Evolutionary conservation across 1,140 invertebrate species (phyloP).

Genomic region (Drosophila triauraria): DNA sequence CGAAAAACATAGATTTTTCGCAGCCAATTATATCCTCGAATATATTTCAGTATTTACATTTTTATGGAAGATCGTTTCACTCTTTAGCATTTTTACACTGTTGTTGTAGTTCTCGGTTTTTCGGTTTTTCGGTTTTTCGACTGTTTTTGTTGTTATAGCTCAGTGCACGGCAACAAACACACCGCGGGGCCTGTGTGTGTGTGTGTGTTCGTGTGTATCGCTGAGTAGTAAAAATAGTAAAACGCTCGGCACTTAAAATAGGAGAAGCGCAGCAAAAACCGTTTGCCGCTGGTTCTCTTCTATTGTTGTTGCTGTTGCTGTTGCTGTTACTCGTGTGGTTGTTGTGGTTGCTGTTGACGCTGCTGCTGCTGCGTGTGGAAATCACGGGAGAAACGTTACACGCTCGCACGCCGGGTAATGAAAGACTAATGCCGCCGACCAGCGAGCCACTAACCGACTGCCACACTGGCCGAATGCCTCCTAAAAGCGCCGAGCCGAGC

Average conservation of each 20-base stretch:
- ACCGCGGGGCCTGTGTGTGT: slow-evolving; percentile 14
- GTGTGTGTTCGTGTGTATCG: slow-evolving; percentile 39
- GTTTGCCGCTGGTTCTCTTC: slow-evolving; percentile 45
- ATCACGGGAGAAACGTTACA: slow-evolving; percentile 65
- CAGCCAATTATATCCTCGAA: slow-evolving; percentile 8
- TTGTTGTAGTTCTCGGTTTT: slow-evolving; percentile 10
- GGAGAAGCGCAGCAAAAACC: slow-evolving; percentile 52
- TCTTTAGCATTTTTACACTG: slow-evolving; percentile 45
- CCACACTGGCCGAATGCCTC: slow-evolving; percentile 52
- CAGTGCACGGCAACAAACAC: slow-evolving; percentile 15
- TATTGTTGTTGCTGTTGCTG: slow-evolving; percentile 35
- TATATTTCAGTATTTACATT: slow-evolving; percentile 32
- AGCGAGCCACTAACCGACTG: slow-evolving; percentile 56
- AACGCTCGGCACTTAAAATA: slow-evolving; percentile 60
- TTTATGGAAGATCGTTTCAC: slow-evolving; percentile 62
- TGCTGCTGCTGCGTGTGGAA: slow-evolving; percentile 54
- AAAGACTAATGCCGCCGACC: slow-evolving; percentile 64
- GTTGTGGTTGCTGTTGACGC: slow-evolving; percentile 28
- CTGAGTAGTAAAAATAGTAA: slow-evolving; percentile 64
- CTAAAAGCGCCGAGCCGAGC: slow-evolving; percentile 9
- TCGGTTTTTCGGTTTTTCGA: background rate
- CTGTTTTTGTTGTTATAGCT: slow-evolving; percentile 24
- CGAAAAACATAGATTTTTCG: background rate
- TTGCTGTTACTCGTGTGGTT: slow-evolving; percentile 23
- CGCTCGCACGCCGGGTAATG: slow-evolving; percentile 73